A percentile compares a stretch with the other conserved stretches of the same genome.
Evolutionary conservation across 2,888 invertebrate species (phyloP).

Genomic region (Amblyjoppa proteus): DNA sequence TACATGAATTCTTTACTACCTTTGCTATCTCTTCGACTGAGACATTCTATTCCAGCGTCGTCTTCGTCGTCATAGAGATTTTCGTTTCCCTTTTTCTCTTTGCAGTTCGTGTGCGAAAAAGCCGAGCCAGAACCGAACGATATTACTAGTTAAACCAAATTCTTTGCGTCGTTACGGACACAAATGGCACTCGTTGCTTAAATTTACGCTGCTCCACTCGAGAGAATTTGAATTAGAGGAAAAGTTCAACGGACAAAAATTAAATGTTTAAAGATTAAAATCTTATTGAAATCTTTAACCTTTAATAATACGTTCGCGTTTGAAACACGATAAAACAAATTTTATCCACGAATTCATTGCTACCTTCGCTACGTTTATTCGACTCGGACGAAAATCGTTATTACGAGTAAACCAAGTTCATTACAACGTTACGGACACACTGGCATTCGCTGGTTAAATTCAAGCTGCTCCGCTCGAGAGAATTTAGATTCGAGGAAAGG

Average conservation of each 20-base stretch:
- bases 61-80: background rate
- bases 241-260: background rate
- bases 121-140: background rate
- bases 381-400: too few species aligned
- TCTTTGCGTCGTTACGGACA: background rate
- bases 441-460: too few species aligned
- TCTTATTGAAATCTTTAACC: background rate
- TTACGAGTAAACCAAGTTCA: too few species aligned
- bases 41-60: constrained; percentile 32
- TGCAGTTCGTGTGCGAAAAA: constrained; percentile 6
- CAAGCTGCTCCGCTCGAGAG: too few species aligned
- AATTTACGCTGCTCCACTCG: background rate
- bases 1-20: too few species aligned
- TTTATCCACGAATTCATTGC: background rate
- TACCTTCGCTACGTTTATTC: too few species aligned
- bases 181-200: background rate
- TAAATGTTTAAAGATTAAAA: background rate
- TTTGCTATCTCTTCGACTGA: background rate
- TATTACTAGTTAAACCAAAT: constrained; percentile 23
- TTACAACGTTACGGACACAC: too few species aligned
- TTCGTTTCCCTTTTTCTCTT: constrained; percentile 9
- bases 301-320: background rate
- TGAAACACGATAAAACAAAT: too few species aligned
- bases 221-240: background rate
- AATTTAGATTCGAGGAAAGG: too few species aligned